A percentile compares a stretch with the other conserved stretches of the same genome.
These are phyloP conservation scores for Bathynomus jamesi DNA, from an alignment of 1,140 invertebrate genomes.

Conservation along the genomic window DNA sequence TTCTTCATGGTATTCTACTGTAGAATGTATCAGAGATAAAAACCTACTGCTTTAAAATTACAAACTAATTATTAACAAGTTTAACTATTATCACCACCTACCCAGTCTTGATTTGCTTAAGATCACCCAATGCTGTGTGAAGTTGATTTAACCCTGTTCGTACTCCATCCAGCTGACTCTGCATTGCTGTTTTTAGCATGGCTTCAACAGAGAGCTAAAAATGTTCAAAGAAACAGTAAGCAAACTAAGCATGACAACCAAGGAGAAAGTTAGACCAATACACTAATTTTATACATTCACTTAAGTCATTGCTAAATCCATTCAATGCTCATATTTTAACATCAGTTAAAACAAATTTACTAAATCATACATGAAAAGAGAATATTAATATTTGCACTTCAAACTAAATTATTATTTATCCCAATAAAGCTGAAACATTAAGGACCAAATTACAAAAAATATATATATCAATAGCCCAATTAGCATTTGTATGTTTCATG, in stretches of 20 bases:
- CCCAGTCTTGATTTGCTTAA: constrained; percentile 57
- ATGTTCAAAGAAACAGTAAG: not conserved
- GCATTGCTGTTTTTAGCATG: constrained; percentile 95
- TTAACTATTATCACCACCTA: too few relatives aligned
- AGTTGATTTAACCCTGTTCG: constrained; percentile 86
- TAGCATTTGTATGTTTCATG: too few relatives aligned
- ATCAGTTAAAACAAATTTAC: not conserved
- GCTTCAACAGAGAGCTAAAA: constrained; percentile 87
- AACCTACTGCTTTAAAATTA: too few relatives aligned
- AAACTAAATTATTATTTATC: not conserved
- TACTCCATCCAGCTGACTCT: constrained; percentile 94
- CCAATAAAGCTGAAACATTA: too few relatives aligned
- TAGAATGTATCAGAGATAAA: too few relatives aligned
- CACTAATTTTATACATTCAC: not conserved
- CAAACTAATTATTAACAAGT: too few relatives aligned
- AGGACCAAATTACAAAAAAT: not conserved
- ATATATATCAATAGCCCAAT: not conserved
- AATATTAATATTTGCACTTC: not conserved
- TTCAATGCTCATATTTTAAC: not conserved
- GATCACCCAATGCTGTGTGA: constrained; percentile 70
- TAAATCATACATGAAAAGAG: not conserved
- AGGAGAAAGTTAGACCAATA: not conserved
- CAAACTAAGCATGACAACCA: not conserved
- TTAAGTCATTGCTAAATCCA: not conserved
- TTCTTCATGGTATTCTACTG: too few relatives aligned